Percentiles rank a stretch among this genome's conserved stretches.
Conservation (phyloP, 2,888 invertebrate species). For the Polyploca ridens region DNA sequence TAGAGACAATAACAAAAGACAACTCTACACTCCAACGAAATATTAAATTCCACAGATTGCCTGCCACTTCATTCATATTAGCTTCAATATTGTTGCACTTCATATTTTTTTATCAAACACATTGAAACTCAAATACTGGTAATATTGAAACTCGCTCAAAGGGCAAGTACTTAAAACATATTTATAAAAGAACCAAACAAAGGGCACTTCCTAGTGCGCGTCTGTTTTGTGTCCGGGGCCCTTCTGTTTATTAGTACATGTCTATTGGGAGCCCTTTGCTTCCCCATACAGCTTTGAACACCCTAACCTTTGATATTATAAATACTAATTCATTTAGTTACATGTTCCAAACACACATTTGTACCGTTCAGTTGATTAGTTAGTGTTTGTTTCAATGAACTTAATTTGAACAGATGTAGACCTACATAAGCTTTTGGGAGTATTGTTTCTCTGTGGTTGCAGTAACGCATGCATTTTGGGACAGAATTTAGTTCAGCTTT, state of each 20-base stretch:
- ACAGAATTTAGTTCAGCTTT: too few species aligned
- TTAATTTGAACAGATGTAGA: conserved; percentile 11
- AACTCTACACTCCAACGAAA: background rate
- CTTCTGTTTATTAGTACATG: conserved; percentile 74
- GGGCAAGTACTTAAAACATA: conserved; percentile 62
- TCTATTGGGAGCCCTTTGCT: conserved; percentile 59
- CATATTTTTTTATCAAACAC: conserved; percentile 18
- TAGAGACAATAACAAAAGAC: too few species aligned
- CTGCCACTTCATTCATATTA: background rate
- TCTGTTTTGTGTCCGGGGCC: conserved; percentile 75
- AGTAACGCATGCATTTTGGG: too few species aligned
- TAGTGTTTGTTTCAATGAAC: conserved; percentile 1
- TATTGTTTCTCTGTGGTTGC: too few species aligned
- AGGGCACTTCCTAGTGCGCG: conserved; percentile 59
- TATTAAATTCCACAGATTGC: background rate
- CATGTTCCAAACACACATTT: conserved; percentile 15
- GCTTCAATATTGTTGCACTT: conserved; percentile 15
- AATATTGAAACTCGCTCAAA: conserved; percentile 45
- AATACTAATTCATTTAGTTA: conserved; percentile 42
- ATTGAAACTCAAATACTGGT: conserved; percentile 11
- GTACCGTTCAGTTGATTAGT: background rate
- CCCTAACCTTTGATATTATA: conserved; percentile 58
- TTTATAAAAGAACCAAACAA: conserved; percentile 73
- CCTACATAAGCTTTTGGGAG: background rate
- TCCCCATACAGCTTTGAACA: conserved; percentile 37